Percentiles rank a stretch among this genome's conserved stretches.
Evolutionary conservation across 2,888 invertebrate genomes (phyloP).

Genomic region (Archips xylosteana): DNA sequence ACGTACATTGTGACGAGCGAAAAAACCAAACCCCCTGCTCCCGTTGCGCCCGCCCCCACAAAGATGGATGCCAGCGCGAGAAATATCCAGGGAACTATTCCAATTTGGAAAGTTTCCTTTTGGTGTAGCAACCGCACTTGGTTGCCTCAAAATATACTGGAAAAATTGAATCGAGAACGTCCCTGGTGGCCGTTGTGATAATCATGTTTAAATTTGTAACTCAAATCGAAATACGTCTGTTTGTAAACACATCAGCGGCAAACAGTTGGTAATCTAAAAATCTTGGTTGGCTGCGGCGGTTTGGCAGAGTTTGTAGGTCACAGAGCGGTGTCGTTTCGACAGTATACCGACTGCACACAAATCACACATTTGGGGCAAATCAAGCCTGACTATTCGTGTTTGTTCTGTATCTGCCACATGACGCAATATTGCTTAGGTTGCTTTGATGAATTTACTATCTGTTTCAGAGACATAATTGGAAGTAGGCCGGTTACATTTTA

Average conservation of each 20-base stretch:
- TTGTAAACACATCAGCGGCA: neutral
- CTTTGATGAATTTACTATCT: slow-evolving; percentile 13
- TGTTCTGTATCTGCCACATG: slow-evolving; percentile 60
- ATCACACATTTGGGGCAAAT: slow-evolving; percentile 56
- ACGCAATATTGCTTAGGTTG: slow-evolving; percentile 40
- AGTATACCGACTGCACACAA: slow-evolving; percentile 53
- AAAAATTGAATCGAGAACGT: slow-evolving; percentile 55
- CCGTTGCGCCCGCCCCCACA: slow-evolving; percentile 63
- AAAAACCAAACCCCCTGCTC: slow-evolving; percentile 62
- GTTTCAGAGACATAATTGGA: neutral
- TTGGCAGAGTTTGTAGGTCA: slow-evolving; percentile 34
- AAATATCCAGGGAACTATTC: slow-evolving; percentile 80
- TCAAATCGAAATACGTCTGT: neutral
- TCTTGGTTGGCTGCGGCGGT: slow-evolving; percentile 5
- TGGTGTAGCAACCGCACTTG: slow-evolving; percentile 68
- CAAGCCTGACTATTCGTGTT: slow-evolving; percentile 54
- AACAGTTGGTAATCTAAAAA: slow-evolving; percentile 7
- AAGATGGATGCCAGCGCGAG: slow-evolving; percentile 74
- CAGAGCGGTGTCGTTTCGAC: slow-evolving; percentile 23
- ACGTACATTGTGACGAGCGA: slow-evolving; percentile 64
- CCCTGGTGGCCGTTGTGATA: slow-evolving; percentile 5
- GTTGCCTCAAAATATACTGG: slow-evolving; percentile 62
- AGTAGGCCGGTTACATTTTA: neutral
- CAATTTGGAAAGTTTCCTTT: slow-evolving; percentile 81
- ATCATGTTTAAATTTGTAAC: slow-evolving; percentile 8